phyloP scores from a whole-genome alignment of 2,113 vertebrate genomes.

The Oreocharis arfaki region DNA sequence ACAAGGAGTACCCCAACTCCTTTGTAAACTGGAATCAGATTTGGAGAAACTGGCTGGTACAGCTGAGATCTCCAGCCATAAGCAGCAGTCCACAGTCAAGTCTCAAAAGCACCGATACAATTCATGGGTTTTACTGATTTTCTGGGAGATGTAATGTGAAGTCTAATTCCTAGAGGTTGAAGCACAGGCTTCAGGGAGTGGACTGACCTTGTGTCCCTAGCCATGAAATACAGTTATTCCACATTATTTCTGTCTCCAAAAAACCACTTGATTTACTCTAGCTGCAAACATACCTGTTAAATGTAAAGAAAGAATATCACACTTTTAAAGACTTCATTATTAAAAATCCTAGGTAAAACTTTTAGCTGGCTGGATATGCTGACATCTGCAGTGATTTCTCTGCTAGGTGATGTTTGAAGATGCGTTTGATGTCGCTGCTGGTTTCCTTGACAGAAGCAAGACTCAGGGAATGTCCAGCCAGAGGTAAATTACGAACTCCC shows the following conservation, averaged over 20 bases:
- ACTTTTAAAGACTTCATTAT: not conserved
- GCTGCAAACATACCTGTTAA: not conserved
- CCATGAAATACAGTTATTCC: not conserved
- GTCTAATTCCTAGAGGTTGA: not conserved
- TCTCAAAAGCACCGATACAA: not conserved
- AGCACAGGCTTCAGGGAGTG: not conserved
- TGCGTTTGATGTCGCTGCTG: conserved; percentile 72
- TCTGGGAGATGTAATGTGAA: not conserved
- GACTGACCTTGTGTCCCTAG: not conserved
- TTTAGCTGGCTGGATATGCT: not conserved
- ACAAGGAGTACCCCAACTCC: not conserved
- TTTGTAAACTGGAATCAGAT: not conserved
- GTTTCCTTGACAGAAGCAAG: conserved; percentile 61
- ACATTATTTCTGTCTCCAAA: not conserved
- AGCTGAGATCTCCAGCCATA: not conserved
- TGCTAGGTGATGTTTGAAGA: conserved; percentile 81
- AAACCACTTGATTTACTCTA: not conserved
- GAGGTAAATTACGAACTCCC: conserved; percentile 57
- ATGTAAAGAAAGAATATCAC: not conserved
- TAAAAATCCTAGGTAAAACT: not conserved
- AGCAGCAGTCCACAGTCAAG: not conserved
- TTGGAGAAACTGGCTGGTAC: not conserved
- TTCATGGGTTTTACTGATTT: not conserved
- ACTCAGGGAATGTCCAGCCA: conserved; percentile 19
- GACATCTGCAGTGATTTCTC: conserved; percentile 40